Evolutionary conservation across 2,113 vertebrate species (phyloP).

Genomic region (Thinocorus orbignyianus): DNA sequence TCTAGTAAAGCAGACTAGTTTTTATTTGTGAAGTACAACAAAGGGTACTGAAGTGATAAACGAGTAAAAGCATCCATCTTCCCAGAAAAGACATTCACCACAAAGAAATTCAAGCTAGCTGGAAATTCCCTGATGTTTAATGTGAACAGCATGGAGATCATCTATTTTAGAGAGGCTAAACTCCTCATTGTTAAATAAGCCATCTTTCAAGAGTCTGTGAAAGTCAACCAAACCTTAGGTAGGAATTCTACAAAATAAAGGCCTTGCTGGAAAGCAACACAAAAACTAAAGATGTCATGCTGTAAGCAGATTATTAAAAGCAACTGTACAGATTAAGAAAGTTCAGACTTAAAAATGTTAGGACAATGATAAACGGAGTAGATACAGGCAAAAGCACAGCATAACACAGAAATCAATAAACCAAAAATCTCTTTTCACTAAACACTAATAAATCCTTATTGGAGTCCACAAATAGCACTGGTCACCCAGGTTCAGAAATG

Average conservation of each 20-base stretch:
- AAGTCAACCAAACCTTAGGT: conserved; percentile 1
- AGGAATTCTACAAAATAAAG: conserved; percentile 28
- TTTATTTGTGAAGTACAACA: neutral
- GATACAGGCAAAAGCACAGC: neutral
- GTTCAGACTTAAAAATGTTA: neutral
- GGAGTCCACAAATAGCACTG: neutral
- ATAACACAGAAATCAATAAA: neutral
- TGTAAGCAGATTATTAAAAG: neutral
- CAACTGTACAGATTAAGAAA: neutral
- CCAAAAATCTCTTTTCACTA: neutral
- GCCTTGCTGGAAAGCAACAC: neutral
- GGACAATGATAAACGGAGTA: neutral
- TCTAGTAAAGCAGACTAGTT: neutral
- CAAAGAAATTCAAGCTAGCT: neutral
- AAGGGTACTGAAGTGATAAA: neutral
- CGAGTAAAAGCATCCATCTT: conserved; percentile 2
- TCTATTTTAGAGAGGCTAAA: neutral
- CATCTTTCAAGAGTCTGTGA: neutral
- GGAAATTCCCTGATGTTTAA: conserved; percentile 18
- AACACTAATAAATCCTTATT: neutral
- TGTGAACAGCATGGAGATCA: neutral
- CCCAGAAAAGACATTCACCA: neutral
- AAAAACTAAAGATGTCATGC: neutral
- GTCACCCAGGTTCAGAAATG: neutral
- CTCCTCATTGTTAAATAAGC: neutral